Percentiles rank a stretch among this genome's conserved stretches.
phyloP scores from a whole-genome alignment of 2,113 vertebrate species.

The Oreotrochilus melanogaster region DNA sequence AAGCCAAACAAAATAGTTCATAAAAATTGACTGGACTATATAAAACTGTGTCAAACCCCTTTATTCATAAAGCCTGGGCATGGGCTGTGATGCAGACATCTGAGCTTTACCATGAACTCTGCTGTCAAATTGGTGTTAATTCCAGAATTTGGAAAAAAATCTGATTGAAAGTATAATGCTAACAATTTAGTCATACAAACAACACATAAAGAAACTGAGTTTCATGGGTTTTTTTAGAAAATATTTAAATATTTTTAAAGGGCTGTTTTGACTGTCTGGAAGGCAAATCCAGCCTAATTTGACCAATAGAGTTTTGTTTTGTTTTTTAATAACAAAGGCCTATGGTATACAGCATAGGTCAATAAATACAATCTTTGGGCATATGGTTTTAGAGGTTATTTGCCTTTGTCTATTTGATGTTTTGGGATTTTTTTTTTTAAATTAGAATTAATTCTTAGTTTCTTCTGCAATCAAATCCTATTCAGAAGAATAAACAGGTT shows the following conservation, averaged over 20 bases:
- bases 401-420: constrained; percentile 32
- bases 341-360: constrained; percentile 58
- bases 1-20: constrained; percentile 1
- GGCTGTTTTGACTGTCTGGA: constrained; percentile 45
- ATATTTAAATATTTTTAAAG: constrained; percentile 52
- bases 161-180: neutral
- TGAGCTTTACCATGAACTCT: neutral
- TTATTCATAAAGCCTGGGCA: neutral
- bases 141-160: neutral
- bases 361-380: constrained; percentile 76
- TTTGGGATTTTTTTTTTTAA: constrained; percentile 17
- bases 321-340: constrained; percentile 39
- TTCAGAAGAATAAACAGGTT: constrained; percentile 12
- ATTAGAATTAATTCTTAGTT: constrained; percentile 19
- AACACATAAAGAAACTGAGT: constrained; percentile 35
- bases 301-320: neutral
- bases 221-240: neutral
- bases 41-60: neutral
- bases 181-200: neutral
- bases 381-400: constrained; percentile 45
- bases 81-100: neutral
- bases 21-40: constrained; percentile 25
- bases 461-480: constrained; percentile 11
- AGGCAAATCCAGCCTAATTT: constrained; percentile 49
- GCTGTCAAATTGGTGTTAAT: neutral